Evolutionary conservation across 2,888 invertebrate genomes (phyloP), one percentile per base, ranked within the genome.

Genomic region (Balanococcus diminutus): DNA sequence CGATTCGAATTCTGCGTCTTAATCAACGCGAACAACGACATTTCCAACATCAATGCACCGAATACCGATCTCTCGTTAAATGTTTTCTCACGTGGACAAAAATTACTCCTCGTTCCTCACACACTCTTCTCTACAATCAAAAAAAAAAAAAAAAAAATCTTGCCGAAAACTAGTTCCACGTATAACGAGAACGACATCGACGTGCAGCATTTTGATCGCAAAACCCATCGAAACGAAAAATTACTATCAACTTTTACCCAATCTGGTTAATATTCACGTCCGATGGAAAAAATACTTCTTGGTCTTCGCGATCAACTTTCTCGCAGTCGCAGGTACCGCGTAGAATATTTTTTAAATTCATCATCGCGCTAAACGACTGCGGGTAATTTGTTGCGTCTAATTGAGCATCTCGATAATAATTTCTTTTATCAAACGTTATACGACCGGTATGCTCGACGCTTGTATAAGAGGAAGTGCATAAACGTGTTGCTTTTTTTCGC

Each of bases 231-330:
- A 22, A 56, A 56, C 22, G 56, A 72, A 72, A 72, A 72, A 72
- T 72, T 31, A 79, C 75, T 16, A 79, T 36, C 36, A 79, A 79
- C 75, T 79, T 79, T 79, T 79, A 79, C 75, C 19, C 75, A 79
- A 79, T 79, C 75, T 32, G 36, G 75, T 79, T 79, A 79, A 67
- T 56, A 56, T 56, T 56, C 36, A 79, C 75, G 75, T 79, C 9
- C 72, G 72, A 72, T 19, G 22, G 11, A 56, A 56, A 19, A 79
- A 79, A 79, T 36, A 36, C 75, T n/a, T n/a, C n/a, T n/a, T n/a
- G n/a, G n/a, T n/a, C n/a, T 72, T 19, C 22, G 19, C 56, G 22
- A 28, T 36, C 36, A 79, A 79, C 75, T 79, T 79, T 79, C 75
- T 79, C 56, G 56, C 11, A 56, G 22, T 19, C n/a, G 5, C 1